Evolutionary conservation across 2,797 vertebrate genomes (phyloP).

Genomic region (Crypturellus tataupa): DNA sequence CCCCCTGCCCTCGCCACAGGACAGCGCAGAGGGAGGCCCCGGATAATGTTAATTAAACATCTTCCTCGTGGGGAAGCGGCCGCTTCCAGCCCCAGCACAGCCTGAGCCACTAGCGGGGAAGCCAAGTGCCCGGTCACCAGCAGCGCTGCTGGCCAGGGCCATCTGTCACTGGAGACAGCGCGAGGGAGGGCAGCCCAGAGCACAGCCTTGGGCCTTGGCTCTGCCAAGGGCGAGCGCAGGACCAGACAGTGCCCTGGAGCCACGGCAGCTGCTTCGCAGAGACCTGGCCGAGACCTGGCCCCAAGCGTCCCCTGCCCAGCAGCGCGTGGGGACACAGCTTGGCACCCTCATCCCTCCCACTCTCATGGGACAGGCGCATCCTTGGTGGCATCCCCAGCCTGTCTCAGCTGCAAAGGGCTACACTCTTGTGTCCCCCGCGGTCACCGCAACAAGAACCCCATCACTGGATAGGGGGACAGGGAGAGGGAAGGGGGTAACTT

Average conservation of each 20-base stretch:
- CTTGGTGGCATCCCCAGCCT: rapidly evolving
- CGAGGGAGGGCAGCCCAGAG: background rate
- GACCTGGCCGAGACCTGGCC: background rate
- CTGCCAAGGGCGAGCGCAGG: background rate
- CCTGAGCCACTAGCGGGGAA: background rate
- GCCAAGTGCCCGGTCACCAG: conserved; percentile 59
- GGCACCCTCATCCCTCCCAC: rapidly evolving
- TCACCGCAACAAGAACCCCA: background rate
- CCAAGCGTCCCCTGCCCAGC: rapidly evolving
- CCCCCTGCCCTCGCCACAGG: too few species aligned
- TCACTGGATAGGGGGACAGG: background rate
- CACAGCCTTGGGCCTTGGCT: background rate
- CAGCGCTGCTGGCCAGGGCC: conserved; percentile 36
- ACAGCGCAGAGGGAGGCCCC: background rate
- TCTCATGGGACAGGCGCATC: background rate
- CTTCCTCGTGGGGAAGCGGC: background rate
- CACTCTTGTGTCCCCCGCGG: background rate
- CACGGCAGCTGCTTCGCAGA: background rate
- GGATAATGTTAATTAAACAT: conserved; percentile 36
- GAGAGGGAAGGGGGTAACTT: background rate
- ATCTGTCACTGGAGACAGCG: conserved; percentile 50
- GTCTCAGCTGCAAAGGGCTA: rapidly evolving
- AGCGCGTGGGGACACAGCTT: background rate
- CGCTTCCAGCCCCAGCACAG: conserved; percentile 5
- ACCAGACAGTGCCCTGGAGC: background rate